Conservation (phyloP, 2,888 invertebrate species). For the Carcina quercana region DNA sequence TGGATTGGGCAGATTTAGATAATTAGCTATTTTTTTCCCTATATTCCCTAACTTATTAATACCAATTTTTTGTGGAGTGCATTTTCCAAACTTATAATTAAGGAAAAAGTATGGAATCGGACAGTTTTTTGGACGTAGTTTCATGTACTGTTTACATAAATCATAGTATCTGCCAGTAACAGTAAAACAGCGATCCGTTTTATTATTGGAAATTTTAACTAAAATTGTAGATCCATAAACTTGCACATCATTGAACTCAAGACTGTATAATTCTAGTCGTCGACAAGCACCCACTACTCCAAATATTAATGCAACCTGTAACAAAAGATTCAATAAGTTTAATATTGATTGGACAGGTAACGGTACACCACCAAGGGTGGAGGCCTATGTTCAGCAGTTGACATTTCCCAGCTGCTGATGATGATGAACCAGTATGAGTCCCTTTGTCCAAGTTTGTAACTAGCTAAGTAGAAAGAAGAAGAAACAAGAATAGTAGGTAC, state of each 20-base stretch:
- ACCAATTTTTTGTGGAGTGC: constrained; percentile 1
- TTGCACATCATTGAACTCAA: constrained; percentile 2
- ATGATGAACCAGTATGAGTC: no score
- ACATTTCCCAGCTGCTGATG: no score
- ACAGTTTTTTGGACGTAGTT: constrained; percentile 1
- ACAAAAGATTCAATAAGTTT: neutral
- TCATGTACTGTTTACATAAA: constrained; percentile 3
- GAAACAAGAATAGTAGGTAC: neutral
- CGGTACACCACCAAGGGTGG: no score
- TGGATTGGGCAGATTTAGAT: constrained; percentile 12
- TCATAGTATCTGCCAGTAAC: constrained; percentile 3
- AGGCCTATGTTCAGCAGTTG: no score
- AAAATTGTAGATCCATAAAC: neutral
- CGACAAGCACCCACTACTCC: constrained; percentile 3
- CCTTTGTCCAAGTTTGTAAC: neutral
- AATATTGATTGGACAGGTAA: no score
- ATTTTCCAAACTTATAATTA: constrained; percentile 1
- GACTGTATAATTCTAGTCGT: constrained; percentile 2
- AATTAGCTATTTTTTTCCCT: constrained; percentile 11
- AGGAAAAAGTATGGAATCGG: neutral
- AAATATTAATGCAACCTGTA: constrained; percentile 4
- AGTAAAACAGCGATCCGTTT: constrained; percentile 2
- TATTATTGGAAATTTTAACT: constrained; percentile 1
- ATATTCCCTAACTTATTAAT: constrained; percentile 1
- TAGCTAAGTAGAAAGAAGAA: neutral